Evolutionary conservation across 2,797 vertebrate species (phyloP).

Genomic region (Pseudopleuronectes americanus): DNA sequence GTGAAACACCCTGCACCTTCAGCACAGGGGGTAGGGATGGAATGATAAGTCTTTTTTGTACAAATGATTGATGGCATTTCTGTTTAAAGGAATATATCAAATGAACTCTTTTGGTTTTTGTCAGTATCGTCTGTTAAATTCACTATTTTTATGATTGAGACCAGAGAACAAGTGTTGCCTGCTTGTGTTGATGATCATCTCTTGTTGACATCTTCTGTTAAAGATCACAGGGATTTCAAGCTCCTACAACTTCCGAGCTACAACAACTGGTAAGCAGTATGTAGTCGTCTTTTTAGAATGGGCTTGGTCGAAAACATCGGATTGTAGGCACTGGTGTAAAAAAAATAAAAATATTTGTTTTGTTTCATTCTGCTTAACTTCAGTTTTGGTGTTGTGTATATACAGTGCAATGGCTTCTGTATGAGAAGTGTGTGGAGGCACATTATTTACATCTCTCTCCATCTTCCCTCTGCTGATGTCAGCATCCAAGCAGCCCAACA

Average conservation of each 20-base stretch:
- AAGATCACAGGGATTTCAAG: slow-evolving; percentile 46
- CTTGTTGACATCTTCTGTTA: slow-evolving; percentile 25
- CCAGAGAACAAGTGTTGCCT: not conserved
- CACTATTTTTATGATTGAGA: not conserved
- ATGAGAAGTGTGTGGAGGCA: not conserved
- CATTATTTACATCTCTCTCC: not conserved
- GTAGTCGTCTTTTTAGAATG: not conserved
- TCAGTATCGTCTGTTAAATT: too few relatives aligned
- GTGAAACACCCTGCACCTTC: slow-evolving; percentile 27
- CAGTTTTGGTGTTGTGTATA: not conserved
- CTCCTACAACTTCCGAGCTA: slow-evolving; percentile 47
- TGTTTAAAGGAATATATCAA: not conserved
- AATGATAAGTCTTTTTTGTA: not conserved
- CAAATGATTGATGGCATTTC: not conserved
- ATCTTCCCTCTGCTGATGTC: not conserved
- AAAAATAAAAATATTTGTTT: too few relatives aligned
- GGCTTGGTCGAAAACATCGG: not conserved
- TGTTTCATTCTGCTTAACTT: not conserved
- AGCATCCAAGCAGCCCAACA: slow-evolving; percentile 57
- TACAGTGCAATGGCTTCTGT: not conserved
- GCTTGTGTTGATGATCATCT: not conserved
- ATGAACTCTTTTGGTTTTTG: too few relatives aligned
- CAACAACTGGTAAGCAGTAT: slow-evolving; percentile 53
- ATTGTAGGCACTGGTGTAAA: too few relatives aligned
- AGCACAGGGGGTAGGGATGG: slow-evolving; percentile 37